phyloP scores from a whole-genome alignment of 2,113 vertebrate species.

The Dunckerocampus dactyliophorus region DNA sequence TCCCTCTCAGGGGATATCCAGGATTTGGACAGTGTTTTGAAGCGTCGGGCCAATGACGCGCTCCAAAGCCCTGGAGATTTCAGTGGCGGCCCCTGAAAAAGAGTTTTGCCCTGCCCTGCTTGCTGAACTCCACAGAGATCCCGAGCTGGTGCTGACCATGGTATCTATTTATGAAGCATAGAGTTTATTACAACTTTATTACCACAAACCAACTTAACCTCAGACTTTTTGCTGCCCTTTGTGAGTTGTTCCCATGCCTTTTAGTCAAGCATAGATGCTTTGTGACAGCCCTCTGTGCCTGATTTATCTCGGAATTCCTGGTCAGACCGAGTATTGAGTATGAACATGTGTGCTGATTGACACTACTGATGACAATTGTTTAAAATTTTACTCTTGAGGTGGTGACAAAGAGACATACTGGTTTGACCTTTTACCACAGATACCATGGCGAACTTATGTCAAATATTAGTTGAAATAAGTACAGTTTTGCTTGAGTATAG shows the following conservation, averaged over 20 bases:
- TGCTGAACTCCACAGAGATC: constrained; percentile 41
- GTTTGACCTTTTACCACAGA: background rate
- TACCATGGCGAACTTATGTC: background rate
- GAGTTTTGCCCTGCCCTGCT: constrained; percentile 35
- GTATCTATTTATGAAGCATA: constrained; percentile 5
- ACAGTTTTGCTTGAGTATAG: background rate
- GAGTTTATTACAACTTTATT: background rate
- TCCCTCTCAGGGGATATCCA: constrained; percentile 61
- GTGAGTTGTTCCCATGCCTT: background rate
- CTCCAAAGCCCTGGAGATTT: constrained; percentile 60
- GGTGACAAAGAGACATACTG: background rate
- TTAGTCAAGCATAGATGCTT: constrained; percentile 1
- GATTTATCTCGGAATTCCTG: constrained; percentile 1
- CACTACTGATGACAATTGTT: too few species aligned
- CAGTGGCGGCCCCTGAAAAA: constrained; percentile 38
- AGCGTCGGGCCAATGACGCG: constrained; percentile 47
- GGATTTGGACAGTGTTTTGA: constrained; percentile 62
- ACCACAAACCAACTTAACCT: constrained; percentile 1
- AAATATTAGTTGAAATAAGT: background rate
- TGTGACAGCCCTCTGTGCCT: constrained; percentile 1
- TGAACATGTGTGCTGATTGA: too few species aligned
- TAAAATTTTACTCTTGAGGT: background rate
- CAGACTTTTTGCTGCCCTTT: background rate
- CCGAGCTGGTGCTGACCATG: constrained; percentile 31
- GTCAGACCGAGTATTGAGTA: too few species aligned